These are phyloP conservation scores for Bombus confusus DNA, from an alignment of 1,140 invertebrate genomes.

Conservation along the genomic window DNA sequence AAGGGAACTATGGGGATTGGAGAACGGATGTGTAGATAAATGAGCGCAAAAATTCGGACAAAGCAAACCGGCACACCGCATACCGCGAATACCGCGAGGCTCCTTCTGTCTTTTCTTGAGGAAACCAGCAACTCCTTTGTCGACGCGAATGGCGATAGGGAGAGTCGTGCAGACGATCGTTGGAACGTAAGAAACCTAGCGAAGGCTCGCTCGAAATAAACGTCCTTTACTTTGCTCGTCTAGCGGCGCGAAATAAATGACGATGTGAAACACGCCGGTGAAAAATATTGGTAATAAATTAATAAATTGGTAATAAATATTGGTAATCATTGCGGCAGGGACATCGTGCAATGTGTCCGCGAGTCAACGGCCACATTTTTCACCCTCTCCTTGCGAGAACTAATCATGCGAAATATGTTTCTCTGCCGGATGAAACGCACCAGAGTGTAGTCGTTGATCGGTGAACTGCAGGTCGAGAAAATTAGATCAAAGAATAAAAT, in stretches of 20 bases:
- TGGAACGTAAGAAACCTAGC: constrained; percentile 52
- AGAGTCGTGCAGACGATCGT: not conserved
- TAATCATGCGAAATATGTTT: constrained; percentile 22
- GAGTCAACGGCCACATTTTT: constrained; percentile 25
- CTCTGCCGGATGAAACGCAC: not conserved
- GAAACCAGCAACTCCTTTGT: constrained; percentile 27
- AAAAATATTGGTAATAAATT: constrained; percentile 51
- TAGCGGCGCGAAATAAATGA: constrained; percentile 32
- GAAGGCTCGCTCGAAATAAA: constrained; percentile 48
- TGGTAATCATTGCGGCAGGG: constrained; percentile 12
- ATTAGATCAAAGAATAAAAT: not conserved
- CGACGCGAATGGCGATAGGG: not conserved
- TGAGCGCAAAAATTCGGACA: constrained; percentile 77
- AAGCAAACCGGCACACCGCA: constrained; percentile 70
- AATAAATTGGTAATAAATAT: constrained; percentile 49
- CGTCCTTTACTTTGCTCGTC: constrained; percentile 25
- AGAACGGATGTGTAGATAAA: constrained; percentile 70
- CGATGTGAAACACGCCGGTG: constrained; percentile 32
- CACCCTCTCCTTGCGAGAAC: not conserved
- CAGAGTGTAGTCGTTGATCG: not conserved
- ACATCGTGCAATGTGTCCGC: not conserved
- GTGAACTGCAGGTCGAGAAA: not conserved
- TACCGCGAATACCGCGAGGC: constrained; percentile 69
- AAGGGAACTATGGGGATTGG: constrained; percentile 39
- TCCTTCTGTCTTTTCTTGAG: constrained; percentile 46